A percentile compares a stretch with the other conserved stretches of the same genome.
Evolutionary conservation across 2,888 invertebrate genomes (phyloP).

Genomic region (Punctoribates punctum): DNA sequence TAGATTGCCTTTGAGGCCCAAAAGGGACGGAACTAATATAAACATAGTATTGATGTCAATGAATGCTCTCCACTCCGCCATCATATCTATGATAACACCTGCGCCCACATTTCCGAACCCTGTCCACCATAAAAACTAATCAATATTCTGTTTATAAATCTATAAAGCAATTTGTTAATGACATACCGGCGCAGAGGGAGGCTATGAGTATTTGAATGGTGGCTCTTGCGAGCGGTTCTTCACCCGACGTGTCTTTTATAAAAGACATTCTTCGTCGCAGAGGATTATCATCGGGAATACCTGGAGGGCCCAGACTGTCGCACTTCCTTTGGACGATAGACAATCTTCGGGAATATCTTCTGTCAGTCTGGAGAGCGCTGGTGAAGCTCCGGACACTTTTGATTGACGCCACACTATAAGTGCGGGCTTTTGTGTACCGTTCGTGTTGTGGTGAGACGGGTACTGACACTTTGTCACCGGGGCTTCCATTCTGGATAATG

Average conservation of each 20-base stretch:
- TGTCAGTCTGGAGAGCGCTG: no score
- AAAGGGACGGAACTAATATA: conserved; percentile 57
- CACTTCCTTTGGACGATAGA: not conserved
- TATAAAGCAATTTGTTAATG: no score
- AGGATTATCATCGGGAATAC: not conserved
- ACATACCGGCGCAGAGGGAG: not conserved
- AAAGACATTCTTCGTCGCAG: not conserved
- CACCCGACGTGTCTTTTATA: not conserved
- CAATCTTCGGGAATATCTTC: not conserved
- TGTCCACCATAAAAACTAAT: conserved; percentile 34
- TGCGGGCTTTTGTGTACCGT: no score
- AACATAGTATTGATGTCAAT: conserved; percentile 56
- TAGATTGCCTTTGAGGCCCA: conserved; percentile 61
- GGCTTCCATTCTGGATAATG: no score
- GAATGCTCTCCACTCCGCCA: conserved; percentile 62
- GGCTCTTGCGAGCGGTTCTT: not conserved
- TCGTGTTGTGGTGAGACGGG: no score
- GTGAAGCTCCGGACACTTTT: no score
- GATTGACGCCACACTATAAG: no score
- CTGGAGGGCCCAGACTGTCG: not conserved
- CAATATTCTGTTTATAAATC: no score
- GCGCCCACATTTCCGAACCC: conserved; percentile 76
- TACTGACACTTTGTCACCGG: no score
- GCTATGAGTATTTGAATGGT: not conserved
- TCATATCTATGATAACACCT: conserved; percentile 74